A percentile compares a stretch with the other conserved stretches of the same genome.
Conservation (phyloP, 2,888 invertebrate genomes). For the Megastigmus dorsalis region DNA sequence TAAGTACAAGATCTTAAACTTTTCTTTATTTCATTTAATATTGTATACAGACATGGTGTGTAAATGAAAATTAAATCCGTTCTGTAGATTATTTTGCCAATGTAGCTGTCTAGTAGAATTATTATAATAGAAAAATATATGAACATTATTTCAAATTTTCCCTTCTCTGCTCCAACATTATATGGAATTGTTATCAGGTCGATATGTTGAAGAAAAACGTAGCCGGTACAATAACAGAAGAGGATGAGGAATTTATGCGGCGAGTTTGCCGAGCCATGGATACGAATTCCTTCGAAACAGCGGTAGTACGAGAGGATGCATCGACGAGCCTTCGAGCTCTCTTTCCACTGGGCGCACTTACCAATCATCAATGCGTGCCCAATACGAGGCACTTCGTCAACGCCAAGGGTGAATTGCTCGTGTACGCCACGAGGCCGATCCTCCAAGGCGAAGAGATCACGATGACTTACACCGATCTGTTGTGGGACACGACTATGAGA, state of each 20-base stretch:
- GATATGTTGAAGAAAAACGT: slow-evolving; percentile 74
- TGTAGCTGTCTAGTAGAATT: background rate
- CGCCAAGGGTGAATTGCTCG: slow-evolving; percentile 77
- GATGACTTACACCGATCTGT: slow-evolving; percentile 80
- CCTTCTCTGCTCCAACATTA: no score
- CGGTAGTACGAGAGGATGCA: slow-evolving; percentile 72
- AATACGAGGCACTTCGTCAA: slow-evolving; percentile 82
- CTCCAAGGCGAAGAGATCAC: slow-evolving; percentile 79
- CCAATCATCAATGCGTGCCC: slow-evolving; percentile 83
- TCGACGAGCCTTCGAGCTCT: slow-evolving; percentile 78
- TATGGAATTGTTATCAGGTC: slow-evolving; percentile 47
- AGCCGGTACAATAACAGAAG: slow-evolving; percentile 75
- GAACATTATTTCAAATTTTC: background rate
- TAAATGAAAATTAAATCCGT: background rate
- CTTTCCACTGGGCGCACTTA: slow-evolving; percentile 81
- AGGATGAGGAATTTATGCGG: slow-evolving; percentile 79
- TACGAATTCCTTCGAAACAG: slow-evolving; percentile 82
- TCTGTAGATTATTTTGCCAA: background rate
- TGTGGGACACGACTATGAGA: slow-evolving; percentile 82
- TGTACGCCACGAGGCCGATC: slow-evolving; percentile 79
- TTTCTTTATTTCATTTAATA: no score
- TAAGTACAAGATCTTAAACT: no score
- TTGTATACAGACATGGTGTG: no score
- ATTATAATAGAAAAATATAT: no score
- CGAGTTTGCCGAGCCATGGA: slow-evolving; percentile 79